These are phyloP conservation scores for Acronicta leporina DNA, from an alignment of 2,888 invertebrate genomes.

Conservation along the genomic window DNA sequence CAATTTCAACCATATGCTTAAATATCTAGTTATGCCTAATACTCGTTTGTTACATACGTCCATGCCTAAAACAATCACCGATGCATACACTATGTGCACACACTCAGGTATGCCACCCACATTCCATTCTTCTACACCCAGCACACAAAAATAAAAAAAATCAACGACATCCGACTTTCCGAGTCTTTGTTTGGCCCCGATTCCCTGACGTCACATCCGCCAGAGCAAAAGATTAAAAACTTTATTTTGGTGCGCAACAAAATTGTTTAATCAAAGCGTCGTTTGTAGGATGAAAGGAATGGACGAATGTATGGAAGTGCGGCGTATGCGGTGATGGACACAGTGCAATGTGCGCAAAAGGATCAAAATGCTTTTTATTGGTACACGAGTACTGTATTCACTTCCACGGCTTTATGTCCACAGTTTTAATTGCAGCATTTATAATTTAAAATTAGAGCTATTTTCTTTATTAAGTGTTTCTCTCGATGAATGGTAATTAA, in stretches of 20 bases:
- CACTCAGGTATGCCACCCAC: constrained; percentile 33
- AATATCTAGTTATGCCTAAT: no score
- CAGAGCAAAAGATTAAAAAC: constrained; percentile 56
- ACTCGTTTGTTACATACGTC: neutral
- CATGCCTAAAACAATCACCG: constrained; percentile 1
- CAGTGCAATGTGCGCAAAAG: constrained; percentile 17
- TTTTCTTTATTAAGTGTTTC: constrained; percentile 16
- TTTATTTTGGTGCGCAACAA: constrained; percentile 60
- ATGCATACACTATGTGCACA: neutral
- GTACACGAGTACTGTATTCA: neutral
- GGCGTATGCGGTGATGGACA: constrained; percentile 22
- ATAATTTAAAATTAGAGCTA: constrained; percentile 9
- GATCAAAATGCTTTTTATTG: neutral
- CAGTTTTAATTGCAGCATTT: constrained; percentile 14
- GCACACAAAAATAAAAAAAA: constrained; percentile 18
- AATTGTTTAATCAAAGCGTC: constrained; percentile 63
- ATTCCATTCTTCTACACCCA: constrained; percentile 23
- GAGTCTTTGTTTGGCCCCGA: constrained; percentile 49
- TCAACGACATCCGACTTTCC: constrained; percentile 22
- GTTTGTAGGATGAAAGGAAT: constrained; percentile 54
- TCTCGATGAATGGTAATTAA: constrained; percentile 23
- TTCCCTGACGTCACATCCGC: constrained; percentile 50
- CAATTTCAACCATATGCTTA: no score
- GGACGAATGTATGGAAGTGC: constrained; percentile 17
- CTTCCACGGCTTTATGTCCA: neutral